phyloP scores from a whole-genome alignment of 1,140 invertebrate genomes.

The Bathynomus jamesi region DNA sequence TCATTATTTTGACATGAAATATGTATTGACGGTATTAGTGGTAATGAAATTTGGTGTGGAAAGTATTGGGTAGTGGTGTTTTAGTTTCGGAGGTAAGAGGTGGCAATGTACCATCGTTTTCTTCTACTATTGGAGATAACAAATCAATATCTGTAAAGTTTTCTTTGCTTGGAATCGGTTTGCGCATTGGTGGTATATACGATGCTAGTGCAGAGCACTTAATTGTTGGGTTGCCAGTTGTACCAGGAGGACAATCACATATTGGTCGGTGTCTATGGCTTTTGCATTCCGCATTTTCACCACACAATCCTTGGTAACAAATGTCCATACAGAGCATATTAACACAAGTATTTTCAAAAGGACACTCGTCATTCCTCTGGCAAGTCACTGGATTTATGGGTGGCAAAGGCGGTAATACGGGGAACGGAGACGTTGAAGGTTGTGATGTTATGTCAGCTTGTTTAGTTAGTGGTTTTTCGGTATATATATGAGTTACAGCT shows the following conservation, averaged over 20 bases:
- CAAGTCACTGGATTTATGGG: constrained; percentile 24
- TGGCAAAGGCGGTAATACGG: constrained; percentile 19
- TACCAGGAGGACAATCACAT: constrained; percentile 72
- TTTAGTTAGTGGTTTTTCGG: too few species aligned
- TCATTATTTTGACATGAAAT: constrained; percentile 67
- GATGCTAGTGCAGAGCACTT: constrained; percentile 61
- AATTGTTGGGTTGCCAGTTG: constrained; percentile 72
- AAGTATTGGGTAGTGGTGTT: background rate
- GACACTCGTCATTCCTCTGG: constrained; percentile 66
- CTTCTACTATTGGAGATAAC: constrained; percentile 9
- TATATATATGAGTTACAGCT: too few species aligned
- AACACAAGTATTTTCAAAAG: constrained; percentile 64
- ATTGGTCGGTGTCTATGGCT: constrained; percentile 69
- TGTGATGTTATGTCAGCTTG: too few species aligned
- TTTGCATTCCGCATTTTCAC: constrained; percentile 68
- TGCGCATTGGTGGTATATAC: constrained; percentile 4
- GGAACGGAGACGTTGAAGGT: too few species aligned
- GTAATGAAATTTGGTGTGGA: constrained; percentile 12
- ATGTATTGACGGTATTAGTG: constrained; percentile 13
- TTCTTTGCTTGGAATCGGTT: constrained; percentile 10
- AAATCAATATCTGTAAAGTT: background rate
- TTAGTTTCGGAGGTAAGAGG: constrained; percentile 3
- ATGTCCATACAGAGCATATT: constrained; percentile 65
- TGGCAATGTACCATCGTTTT: background rate
- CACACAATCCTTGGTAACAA: constrained; percentile 49